Percentiles rank a stretch among this genome's conserved stretches.
phyloP scores from a whole-genome alignment of 2,113 vertebrate genomes.

The Cyphomyrus discorhynchus region DNA sequence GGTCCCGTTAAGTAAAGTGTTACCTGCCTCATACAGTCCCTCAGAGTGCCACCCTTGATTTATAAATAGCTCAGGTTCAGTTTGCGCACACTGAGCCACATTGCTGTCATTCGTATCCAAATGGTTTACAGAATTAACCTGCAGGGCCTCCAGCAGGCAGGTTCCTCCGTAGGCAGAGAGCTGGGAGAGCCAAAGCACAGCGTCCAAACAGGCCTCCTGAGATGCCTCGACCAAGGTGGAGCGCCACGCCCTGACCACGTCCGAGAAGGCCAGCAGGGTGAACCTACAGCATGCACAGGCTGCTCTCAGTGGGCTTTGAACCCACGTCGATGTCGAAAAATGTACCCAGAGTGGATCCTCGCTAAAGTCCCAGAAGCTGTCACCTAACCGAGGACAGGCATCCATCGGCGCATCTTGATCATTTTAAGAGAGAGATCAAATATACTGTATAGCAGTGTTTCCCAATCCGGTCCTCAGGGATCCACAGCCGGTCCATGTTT shows the following conservation, averaged over 20 bases:
- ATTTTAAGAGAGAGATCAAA: background rate
- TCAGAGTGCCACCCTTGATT: background rate
- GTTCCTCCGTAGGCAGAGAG: constrained; percentile 59
- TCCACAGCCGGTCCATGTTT: too few species aligned
- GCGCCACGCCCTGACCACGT: constrained; percentile 54
- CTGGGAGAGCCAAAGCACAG: constrained; percentile 60
- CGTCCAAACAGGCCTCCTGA: constrained; percentile 55
- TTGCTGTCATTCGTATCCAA: background rate
- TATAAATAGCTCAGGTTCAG: background rate
- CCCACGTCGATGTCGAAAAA: background rate
- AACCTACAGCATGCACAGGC: constrained; percentile 53
- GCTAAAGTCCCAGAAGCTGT: background rate
- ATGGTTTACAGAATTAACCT: constrained; percentile 42
- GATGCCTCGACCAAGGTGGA: constrained; percentile 56
- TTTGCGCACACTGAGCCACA: background rate
- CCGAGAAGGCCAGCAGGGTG: constrained; percentile 66
- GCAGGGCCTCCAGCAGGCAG: constrained; percentile 60
- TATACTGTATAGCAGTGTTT: background rate
- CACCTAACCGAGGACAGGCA: background rate
- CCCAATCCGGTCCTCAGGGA: too few species aligned
- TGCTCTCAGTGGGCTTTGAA: background rate
- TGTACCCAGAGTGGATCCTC: background rate
- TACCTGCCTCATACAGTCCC: background rate
- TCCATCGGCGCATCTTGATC: background rate
- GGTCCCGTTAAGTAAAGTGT: too few species aligned